Evolutionary conservation across 2,888 invertebrate genomes (phyloP).

Genomic region (Hesperia comma): DNA sequence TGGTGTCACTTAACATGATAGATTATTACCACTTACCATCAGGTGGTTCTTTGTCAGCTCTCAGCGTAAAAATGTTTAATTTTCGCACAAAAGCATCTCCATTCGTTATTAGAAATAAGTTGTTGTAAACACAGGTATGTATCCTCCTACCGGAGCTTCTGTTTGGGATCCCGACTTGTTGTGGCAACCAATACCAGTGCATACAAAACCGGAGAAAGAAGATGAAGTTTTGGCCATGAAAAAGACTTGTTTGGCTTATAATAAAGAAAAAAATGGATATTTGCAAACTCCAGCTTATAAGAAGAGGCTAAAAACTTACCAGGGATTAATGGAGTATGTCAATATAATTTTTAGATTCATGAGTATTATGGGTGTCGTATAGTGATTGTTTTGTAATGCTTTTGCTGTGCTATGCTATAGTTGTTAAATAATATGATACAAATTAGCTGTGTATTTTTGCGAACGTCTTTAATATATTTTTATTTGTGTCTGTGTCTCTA

Average conservation of each 20-base stretch:
- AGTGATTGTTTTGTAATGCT: too few relatives aligned
- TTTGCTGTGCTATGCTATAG: neutral
- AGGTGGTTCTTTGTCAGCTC: too few relatives aligned
- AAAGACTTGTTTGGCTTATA: slow-evolving; percentile 87
- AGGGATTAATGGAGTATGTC: slow-evolving; percentile 84
- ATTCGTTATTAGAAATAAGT: neutral
- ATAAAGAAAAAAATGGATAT: slow-evolving; percentile 79
- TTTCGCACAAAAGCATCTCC: neutral
- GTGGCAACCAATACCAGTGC: slow-evolving; percentile 93
- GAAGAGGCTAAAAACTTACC: slow-evolving; percentile 82
- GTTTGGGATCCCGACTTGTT: slow-evolving; percentile 84
- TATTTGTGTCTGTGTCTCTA: neutral
- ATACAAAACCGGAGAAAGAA: slow-evolving; percentile 84
- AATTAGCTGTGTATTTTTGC: slow-evolving; percentile 10
- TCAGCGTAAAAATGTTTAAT: too few relatives aligned
- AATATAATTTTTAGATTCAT: neutral
- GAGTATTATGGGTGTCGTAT: neutral
- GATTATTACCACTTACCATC: too few relatives aligned
- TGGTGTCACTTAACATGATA: too few relatives aligned
- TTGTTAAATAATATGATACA: neutral
- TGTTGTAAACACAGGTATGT: slow-evolving; percentile 82
- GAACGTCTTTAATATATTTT: neutral
- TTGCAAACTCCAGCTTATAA: slow-evolving; percentile 79
- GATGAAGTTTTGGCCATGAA: slow-evolving; percentile 86
- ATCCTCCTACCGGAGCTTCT: slow-evolving; percentile 84